Evolutionary conservation across 1,140 invertebrate genomes (phyloP).

Genomic region (Drosophila pectinifera): DNA sequence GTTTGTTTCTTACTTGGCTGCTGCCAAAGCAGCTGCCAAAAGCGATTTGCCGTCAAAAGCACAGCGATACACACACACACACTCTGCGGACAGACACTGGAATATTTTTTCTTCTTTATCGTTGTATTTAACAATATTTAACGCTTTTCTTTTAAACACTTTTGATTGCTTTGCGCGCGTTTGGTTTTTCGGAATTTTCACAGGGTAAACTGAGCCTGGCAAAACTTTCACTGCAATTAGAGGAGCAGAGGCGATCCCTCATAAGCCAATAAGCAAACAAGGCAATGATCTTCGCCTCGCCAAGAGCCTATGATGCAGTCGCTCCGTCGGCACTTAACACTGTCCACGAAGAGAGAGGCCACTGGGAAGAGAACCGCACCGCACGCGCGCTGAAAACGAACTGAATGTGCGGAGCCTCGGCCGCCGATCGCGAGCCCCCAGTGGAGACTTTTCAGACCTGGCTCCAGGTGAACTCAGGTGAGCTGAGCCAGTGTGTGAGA

Average conservation of each 20-base stretch:
- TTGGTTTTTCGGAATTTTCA: conserved; percentile 72
- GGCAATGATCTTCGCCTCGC: conserved; percentile 39
- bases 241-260: conserved; percentile 23
- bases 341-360: conserved; percentile 47
- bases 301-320: conserved; percentile 23
- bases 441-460: conserved; percentile 65
- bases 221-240: conserved; percentile 77
- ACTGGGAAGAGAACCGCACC: conserved; percentile 75
- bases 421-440: conserved; percentile 50
- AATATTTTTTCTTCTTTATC: conserved; percentile 43
- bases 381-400: conserved; percentile 83
- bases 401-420: conserved; percentile 66
- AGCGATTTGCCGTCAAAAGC: conserved; percentile 56
- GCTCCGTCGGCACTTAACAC: conserved; percentile 24
- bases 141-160: conserved; percentile 66
- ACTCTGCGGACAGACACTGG: conserved; percentile 43
- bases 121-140: conserved; percentile 53
- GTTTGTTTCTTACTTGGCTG: conserved; percentile 64
- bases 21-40: conserved; percentile 68
- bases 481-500: conserved; percentile 29
- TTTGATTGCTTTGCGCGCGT: conserved; percentile 65
- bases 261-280: conserved; percentile 50
- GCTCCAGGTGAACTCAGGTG: conserved; percentile 23
- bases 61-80: conserved; percentile 54
- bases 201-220: conserved; percentile 62